Base-by-base conservation (phyloP, 35 echinoderm and acorn worm genomes). In the Holothuria glaberrima region DNA sequence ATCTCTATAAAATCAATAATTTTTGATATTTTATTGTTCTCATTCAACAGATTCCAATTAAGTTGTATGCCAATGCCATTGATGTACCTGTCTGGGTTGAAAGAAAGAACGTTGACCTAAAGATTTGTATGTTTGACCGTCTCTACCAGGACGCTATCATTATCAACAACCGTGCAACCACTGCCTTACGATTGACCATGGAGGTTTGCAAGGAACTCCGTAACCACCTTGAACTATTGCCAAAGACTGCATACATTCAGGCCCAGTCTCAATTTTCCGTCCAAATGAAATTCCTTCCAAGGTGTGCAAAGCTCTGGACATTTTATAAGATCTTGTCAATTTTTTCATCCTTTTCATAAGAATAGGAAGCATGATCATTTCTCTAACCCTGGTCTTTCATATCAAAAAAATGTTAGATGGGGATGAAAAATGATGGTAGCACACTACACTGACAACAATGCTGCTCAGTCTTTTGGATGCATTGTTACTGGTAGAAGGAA, bases 81-180 rank as follows among this genome's bases (percentile, higher is more conserved):
- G 97, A 99, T 61, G 93, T 99, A 6, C 97, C 97, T 12, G 93
- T 99, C 5, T 99, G 97, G 97, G 97, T 99, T 5, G 93, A 99
- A 66, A 68, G 93, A 13, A 78, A 95, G 68, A 99, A 92, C 31
- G 84, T 99, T 32, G 97, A 99, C 80, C 89, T 99, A 27, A 99
- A 93, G 82, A 95, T 95, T 32, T 95, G 93, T 69, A 93, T 93
- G 93, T 95, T 93, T 87, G 97, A 99, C 45, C 87, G 97, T 7
- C 86, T 99, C 26, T 99, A 99, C 32, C 97, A 99, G 36, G 97
- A 99, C 34, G 88, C 97, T 35, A 95, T 99, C 17, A 69, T 99
- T 5, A 94, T 99, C 52, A 99, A 99, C 69, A 99, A 99, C 62
- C 64, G 93, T 38, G 97, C 97, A 22, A 99, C 93, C 19, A 95